Evolutionary conservation across 1,140 invertebrate genomes (phyloP).

Genomic region (Phymastichus coffea): DNA sequence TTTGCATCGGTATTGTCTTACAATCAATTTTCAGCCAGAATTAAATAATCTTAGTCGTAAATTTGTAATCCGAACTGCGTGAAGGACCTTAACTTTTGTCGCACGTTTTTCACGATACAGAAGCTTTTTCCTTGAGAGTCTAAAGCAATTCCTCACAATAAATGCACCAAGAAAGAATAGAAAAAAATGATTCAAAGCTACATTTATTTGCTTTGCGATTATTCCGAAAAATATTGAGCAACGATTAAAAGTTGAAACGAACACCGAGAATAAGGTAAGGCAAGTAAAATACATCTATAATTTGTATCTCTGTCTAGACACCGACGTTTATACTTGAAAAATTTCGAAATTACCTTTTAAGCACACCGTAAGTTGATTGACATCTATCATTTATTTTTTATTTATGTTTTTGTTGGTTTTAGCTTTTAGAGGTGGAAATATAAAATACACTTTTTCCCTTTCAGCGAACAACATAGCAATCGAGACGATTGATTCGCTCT

Average conservation of each 20-base stretch:
- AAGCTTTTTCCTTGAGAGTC: neutral
- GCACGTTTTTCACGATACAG: neutral
- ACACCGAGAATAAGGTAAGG: too few species aligned
- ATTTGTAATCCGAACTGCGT: too few species aligned
- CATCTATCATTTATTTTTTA: constrained; percentile 7
- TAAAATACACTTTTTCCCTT: constrained; percentile 1
- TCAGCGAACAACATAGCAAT: neutral
- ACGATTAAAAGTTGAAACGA: too few species aligned
- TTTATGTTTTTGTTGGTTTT: too few species aligned
- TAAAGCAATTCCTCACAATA: constrained; percentile 12
- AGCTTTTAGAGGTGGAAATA: neutral
- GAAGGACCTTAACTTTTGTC: too few species aligned
- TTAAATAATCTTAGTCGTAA: too few species aligned
- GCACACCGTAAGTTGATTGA: constrained; percentile 4
- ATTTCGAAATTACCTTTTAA: constrained; percentile 20
- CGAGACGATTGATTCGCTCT: neutral
- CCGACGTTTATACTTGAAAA: constrained; percentile 5
- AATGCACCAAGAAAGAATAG: too few species aligned
- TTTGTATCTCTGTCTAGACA: neutral
- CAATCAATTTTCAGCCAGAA: too few species aligned
- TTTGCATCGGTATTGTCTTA: too few species aligned
- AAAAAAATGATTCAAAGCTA: too few species aligned
- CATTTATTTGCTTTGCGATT: too few species aligned
- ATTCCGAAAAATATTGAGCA: too few species aligned
- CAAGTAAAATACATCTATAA: neutral